phyloP scores from a whole-genome alignment of 2,797 vertebrate genomes.

The Rachycentron canadum region DNA sequence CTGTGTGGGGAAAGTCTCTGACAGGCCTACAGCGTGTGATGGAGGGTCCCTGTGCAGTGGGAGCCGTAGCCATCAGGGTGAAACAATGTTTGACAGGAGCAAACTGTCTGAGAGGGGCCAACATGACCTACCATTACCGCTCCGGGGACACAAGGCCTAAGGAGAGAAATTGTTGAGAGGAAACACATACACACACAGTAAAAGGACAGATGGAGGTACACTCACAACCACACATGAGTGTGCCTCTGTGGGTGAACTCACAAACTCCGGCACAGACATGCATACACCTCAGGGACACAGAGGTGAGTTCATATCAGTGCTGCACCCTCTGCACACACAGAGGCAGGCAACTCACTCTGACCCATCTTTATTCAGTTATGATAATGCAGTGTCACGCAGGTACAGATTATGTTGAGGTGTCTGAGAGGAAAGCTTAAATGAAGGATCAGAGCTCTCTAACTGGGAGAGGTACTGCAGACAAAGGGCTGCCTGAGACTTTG shows the following conservation, averaged over 20 bases:
- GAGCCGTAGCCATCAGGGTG: conserved; percentile 50
- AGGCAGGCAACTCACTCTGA: conserved; percentile 55
- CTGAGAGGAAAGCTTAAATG: conserved; percentile 48
- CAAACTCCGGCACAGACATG: conserved; percentile 22
- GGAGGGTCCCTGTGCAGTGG: conserved; percentile 61
- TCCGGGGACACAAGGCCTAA: conserved; percentile 41
- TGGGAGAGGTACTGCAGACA: conserved; percentile 16
- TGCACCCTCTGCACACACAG: conserved; percentile 51
- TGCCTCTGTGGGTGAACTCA: conserved; percentile 14
- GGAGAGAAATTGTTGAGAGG: conserved; percentile 33
- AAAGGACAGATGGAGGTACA: conserved; percentile 57
- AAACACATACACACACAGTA: conserved; percentile 34
- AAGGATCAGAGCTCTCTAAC: conserved; percentile 50
- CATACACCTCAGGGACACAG: conserved; percentile 32
- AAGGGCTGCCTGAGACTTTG: conserved; percentile 11
- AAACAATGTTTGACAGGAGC: conserved; percentile 76
- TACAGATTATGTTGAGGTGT: conserved; percentile 63
- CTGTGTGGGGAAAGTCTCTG: conserved; percentile 45
- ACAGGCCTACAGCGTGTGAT: conserved; percentile 59
- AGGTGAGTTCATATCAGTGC: conserved; percentile 35
- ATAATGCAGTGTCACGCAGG: conserved; percentile 70
- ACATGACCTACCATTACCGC: conserved; percentile 62
- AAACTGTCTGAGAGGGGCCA: conserved; percentile 63
- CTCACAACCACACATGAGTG: conserved; percentile 30
- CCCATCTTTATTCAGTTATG: conserved; percentile 81